Conservation (phyloP, 1,140 invertebrate genomes). For the Drosophila ambigua region DNA sequence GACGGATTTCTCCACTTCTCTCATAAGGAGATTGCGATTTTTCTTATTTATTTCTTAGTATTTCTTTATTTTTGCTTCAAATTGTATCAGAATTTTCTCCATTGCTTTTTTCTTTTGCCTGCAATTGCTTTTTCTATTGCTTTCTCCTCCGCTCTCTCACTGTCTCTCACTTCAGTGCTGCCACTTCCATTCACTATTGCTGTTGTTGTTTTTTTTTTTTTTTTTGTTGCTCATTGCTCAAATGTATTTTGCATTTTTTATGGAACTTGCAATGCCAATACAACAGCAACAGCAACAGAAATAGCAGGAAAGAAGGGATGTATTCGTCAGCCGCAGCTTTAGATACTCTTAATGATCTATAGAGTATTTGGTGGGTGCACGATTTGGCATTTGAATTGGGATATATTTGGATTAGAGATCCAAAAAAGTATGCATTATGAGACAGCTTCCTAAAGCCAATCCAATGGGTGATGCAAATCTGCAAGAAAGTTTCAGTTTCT, state of each 20-base stretch:
- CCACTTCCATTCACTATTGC: conserved; percentile 34
- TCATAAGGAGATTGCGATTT: conserved; percentile 47
- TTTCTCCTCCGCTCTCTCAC: conserved; percentile 3
- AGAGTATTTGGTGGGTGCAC: no score
- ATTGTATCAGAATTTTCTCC: conserved; percentile 47
- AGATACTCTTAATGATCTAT: no score
- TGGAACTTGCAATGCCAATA: conserved; percentile 59
- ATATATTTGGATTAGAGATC: no score
- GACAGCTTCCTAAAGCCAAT: no score
- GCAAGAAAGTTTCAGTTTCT: no score
- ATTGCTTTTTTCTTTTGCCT: conserved; percentile 48
- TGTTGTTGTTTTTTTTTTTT: conserved; percentile 12
- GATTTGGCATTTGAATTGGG: no score
- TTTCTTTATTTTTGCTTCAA: conserved; percentile 32
- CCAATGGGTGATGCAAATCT: no score
- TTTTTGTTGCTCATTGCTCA: conserved; percentile 54
- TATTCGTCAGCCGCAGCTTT: no score
- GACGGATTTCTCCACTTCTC: conserved; percentile 40
- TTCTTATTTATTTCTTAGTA: conserved; percentile 49
- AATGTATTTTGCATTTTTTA: conserved; percentile 74
- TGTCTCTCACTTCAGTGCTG: conserved; percentile 26
- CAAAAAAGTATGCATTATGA: no score
- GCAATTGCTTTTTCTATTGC: conserved; percentile 62
- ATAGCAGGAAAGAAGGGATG: conserved; percentile 7
- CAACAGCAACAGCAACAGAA: conserved; percentile 45